phyloP scores from a whole-genome alignment of 2,888 invertebrate species.

The Scaptomyza polygonia region DNA sequence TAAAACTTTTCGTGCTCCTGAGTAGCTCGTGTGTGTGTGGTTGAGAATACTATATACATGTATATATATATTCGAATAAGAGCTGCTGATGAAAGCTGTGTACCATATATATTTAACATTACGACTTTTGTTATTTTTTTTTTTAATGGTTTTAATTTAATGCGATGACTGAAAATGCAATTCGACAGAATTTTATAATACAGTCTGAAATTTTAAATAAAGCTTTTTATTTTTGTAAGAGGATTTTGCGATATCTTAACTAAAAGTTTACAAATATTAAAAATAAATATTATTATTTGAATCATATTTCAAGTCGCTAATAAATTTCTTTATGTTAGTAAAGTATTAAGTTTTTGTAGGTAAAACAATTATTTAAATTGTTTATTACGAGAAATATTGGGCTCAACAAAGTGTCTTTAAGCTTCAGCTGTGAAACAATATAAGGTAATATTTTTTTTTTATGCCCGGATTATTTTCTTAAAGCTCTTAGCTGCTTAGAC shows the following conservation, averaged over 20 bases:
- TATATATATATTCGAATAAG: conserved; percentile 2
- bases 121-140: conserved; percentile 19
- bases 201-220: not conserved
- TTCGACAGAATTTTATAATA: conserved; percentile 7
- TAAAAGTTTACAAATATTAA: not conserved
- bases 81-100: conserved; percentile 24
- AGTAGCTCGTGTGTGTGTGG: conserved; percentile 8
- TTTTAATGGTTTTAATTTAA: conserved; percentile 7
- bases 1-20: conserved; percentile 28
- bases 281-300: not conserved
- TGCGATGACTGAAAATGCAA: conserved; percentile 16
- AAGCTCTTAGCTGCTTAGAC: conserved; percentile 16
- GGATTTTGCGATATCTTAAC: too few relatives aligned
- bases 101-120: conserved; percentile 8
- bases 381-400: not conserved
- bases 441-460: conserved; percentile 9
- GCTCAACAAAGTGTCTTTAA: not conserved
- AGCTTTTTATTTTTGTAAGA: too few relatives aligned
- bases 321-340: not conserved
- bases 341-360: not conserved
- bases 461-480: conserved; percentile 17
- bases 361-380: not conserved
- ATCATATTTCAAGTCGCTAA: not conserved
- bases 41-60: not conserved
- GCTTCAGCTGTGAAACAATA: conserved; percentile 5